Conservation (phyloP, 2,113 vertebrate species). For the Anas platyrhynchos region DNA sequence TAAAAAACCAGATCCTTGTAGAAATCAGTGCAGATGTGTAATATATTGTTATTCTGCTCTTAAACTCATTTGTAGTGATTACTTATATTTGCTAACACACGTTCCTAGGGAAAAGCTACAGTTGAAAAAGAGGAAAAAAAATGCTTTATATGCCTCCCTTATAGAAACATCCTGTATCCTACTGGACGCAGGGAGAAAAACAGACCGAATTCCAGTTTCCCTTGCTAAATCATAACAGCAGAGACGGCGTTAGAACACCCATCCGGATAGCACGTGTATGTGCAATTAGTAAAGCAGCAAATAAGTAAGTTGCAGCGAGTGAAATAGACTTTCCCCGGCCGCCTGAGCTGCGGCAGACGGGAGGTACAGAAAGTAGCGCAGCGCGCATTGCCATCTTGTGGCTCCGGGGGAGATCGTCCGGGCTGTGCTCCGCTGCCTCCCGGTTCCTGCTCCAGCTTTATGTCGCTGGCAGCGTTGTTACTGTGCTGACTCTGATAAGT, state of each 20-base stretch:
- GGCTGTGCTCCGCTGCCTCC: too few relatives aligned
- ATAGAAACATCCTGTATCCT: not conserved
- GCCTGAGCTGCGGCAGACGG: rapidly evolving
- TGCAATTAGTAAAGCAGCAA: not conserved
- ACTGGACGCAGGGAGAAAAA: not conserved
- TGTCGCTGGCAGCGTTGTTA: rapidly evolving
- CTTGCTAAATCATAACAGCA: too few relatives aligned
- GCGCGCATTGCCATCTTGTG: constrained; percentile 52
- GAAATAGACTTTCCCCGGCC: not conserved
- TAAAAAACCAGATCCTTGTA: not conserved
- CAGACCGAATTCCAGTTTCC: not conserved
- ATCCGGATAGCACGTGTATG: too few relatives aligned
- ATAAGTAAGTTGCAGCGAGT: not conserved
- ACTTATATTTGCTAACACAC: not conserved
- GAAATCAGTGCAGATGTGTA: not conserved
- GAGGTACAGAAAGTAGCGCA: not conserved
- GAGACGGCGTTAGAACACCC: not conserved
- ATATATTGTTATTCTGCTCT: not conserved
- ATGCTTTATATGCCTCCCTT: rapidly evolving
- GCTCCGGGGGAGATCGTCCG: not conserved
- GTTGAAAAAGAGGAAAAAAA: not conserved
- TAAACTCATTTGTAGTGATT: not conserved
- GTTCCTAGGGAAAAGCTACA: rapidly evolving
- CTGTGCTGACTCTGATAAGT: not conserved
- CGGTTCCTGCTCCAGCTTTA: rapidly evolving